Evolutionary conservation across 2,797 vertebrate species (phyloP).

Genomic region (Darevskia mixta): DNA sequence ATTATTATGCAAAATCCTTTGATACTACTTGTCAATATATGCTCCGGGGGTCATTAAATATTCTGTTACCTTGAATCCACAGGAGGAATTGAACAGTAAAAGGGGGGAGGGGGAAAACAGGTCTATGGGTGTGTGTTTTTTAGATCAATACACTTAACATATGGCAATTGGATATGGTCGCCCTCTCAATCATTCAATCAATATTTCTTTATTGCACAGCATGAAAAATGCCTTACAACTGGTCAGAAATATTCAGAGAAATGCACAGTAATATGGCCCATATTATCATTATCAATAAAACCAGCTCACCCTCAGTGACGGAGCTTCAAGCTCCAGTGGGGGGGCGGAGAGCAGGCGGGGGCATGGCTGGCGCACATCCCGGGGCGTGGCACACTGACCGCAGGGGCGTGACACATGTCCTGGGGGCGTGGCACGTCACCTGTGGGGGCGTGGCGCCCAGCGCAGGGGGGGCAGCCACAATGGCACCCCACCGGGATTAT

Average conservation of each 20-base stretch:
- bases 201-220: background rate
- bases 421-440: rapidly evolving
- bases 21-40: background rate
- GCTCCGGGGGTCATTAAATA: background rate
- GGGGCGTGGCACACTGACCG: too few relatives aligned
- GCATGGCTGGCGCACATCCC: too few relatives aligned
- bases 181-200: background rate
- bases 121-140: background rate
- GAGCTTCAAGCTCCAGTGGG: too few relatives aligned
- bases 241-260: background rate
- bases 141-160: background rate
- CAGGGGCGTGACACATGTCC: too few relatives aligned
- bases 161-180: background rate
- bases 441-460: background rate
- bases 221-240: background rate
- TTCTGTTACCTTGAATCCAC: background rate
- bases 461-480: too few relatives aligned
- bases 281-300: background rate
- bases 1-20: background rate
- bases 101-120: too few relatives aligned
- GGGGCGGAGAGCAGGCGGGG: too few relatives aligned
- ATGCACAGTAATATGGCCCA: background rate
- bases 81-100: too few relatives aligned
- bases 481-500: too few relatives aligned
- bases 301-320: too few relatives aligned